Conservation (phyloP, 2,888 invertebrate genomes). For the Sturmia bella region DNA sequence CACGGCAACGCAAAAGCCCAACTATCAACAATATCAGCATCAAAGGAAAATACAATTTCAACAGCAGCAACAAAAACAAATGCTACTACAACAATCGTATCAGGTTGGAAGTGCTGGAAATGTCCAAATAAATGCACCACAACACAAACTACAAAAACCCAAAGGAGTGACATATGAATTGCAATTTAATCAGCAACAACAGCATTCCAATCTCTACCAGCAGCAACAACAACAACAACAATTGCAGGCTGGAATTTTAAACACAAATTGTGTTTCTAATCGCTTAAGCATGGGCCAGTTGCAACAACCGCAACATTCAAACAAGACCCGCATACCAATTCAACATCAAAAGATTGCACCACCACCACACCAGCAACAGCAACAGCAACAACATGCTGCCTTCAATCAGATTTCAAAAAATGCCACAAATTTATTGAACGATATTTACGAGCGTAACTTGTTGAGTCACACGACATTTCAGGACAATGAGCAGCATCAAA, state of each 20-base stretch:
- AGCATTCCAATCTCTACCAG: constrained; percentile 43
- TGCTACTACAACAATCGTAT: constrained; percentile 73
- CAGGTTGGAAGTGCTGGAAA: constrained; percentile 54
- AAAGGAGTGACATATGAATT: constrained; percentile 46
- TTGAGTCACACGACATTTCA: constrained; percentile 78
- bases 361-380: constrained; percentile 65
- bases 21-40: constrained; percentile 72
- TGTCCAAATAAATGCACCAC: constrained; percentile 52
- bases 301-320: constrained; percentile 64
- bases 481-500: constrained; percentile 58
- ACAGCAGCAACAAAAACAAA: constrained; percentile 72
- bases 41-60: constrained; percentile 71
- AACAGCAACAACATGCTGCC: constrained; percentile 72
- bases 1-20: constrained; percentile 61
- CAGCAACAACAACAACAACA: constrained; percentile 56
- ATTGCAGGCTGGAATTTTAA: constrained; percentile 40
- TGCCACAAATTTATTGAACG: constrained; percentile 77
- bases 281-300: constrained; percentile 58
- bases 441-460: constrained; percentile 79
- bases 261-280: constrained; percentile 46
- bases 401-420: constrained; percentile 80
- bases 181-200: constrained; percentile 56
- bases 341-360: constrained; percentile 72
- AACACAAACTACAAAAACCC: constrained; percentile 60
- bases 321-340: constrained; percentile 69